Evolutionary conservation across 2,797 vertebrate genomes (phyloP), one percentile per base, ranked within the genome.

Genomic region (Hippocampus kuda): DNA sequence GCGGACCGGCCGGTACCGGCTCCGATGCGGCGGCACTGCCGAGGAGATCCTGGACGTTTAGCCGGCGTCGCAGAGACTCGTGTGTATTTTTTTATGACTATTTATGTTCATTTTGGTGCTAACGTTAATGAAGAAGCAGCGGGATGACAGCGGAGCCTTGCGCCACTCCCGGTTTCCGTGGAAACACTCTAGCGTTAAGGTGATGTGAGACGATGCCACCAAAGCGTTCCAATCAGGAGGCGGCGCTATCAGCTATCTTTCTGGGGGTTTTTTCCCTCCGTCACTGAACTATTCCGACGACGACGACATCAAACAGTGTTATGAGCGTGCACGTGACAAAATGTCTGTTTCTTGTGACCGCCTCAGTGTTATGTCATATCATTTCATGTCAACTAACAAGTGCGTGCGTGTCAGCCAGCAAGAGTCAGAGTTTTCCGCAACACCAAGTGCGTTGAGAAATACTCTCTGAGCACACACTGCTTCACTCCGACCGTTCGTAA

Each of bases 1-100:
- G 97, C 92, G 97, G 83, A 97, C 95, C 2, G 94, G 96, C 9
- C 94, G 96, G 48, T 98, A 98, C 85, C 91, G 96, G 8, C 87
- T 98, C 75, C 95, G 96, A 77, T 99, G 96, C 18, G 97, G 97
- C 38, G 97, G 97, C 72, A 99, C 96, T 0, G 97, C 97, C 0
- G 97, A 99, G 78, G 96, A 99, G 86, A 96, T 99, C 78, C 90
- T 98, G 6, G 95, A 98, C 1, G 94, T 99, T 77, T 99, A 94
- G 78, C 34, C 20, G 20, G 22, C 11, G 20, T 2, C n/a, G 20
- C 30, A 41, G 34, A 62, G 30, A 62, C 44, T 27, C 38, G 6
- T 30, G 68, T 20, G 38, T 66, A 64, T 67, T 62, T 16, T 24
- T 46, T 46, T 46, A 4, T 46, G n/a, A 56, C 42, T 87, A 85